Evolutionary conservation across 2,797 vertebrate genomes (phyloP).

Genomic region (Chloroceryle amazona): DNA sequence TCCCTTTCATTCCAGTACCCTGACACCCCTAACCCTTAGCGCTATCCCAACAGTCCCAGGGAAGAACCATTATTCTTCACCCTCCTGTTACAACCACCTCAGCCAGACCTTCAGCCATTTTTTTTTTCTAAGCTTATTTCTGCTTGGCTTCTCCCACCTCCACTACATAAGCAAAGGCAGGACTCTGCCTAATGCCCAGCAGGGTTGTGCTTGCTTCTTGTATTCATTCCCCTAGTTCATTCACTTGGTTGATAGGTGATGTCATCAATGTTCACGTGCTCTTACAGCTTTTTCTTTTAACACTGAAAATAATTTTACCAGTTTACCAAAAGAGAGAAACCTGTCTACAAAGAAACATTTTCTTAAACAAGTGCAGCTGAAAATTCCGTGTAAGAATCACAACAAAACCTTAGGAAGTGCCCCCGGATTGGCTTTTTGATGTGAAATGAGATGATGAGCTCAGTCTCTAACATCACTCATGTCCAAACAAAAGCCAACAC

Average conservation of each 20-base stretch:
- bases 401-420: background rate
- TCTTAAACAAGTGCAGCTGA: background rate
- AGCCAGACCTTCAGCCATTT: background rate
- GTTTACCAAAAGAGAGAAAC: background rate
- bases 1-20: background rate
- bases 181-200: background rate
- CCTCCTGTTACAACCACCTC: background rate
- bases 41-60: rapidly evolving
- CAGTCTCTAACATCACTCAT: background rate
- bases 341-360: background rate
- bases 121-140: background rate
- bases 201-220: background rate
- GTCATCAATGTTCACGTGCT: background rate
- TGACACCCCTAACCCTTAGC: background rate
- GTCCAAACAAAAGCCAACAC: background rate
- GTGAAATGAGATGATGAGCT: background rate
- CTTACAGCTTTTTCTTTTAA: background rate
- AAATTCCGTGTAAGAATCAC: background rate
- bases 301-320: background rate
- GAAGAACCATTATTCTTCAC: background rate
- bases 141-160: background rate
- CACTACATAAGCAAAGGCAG: background rate
- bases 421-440: background rate
- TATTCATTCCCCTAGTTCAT: background rate
- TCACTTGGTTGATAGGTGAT: background rate